Percentiles rank a stretch among this genome's conserved stretches.
Evolutionary conservation across 2,797 vertebrate species (phyloP).

Genomic region (Phrynocephalus vlangalii): DNA sequence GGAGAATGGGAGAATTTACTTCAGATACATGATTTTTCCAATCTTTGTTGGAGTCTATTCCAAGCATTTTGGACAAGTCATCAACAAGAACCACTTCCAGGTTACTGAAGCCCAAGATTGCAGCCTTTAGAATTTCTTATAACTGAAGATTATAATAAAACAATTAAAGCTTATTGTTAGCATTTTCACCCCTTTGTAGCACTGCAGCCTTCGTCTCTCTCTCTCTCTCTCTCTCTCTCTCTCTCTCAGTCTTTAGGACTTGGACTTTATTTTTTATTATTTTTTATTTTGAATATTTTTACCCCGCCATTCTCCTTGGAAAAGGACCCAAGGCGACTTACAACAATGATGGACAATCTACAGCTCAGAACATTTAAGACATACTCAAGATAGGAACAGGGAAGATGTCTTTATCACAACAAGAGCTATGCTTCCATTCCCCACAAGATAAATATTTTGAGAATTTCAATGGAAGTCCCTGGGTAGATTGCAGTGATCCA

Average conservation of each 20-base stretch:
- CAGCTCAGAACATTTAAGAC: too few relatives aligned
- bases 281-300: too few relatives aligned
- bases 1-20: too few relatives aligned
- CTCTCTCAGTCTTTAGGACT: not conserved
- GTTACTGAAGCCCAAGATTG: not conserved
- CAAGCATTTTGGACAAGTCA: too few relatives aligned
- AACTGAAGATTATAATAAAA: not conserved
- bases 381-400: too few relatives aligned
- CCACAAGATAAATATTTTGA: conserved; percentile 20
- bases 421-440: not conserved
- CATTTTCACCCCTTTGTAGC: not conserved
- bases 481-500: conserved; percentile 31
- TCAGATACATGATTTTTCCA: too few relatives aligned
- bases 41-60: too few relatives aligned
- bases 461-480: conserved; percentile 38
- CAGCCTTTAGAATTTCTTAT: not conserved
- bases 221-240: not conserved
- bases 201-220: not conserved
- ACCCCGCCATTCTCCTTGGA: too few relatives aligned
- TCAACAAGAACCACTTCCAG: not conserved
- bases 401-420: conserved; percentile 20
- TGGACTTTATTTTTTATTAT: not conserved
- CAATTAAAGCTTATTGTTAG: conserved; percentile 9
- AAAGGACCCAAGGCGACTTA: too few relatives aligned
- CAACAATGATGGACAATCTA: too few relatives aligned